Evolutionary conservation across 2,113 vertebrate genomes (phyloP).

Genomic region (Chelonoidis abingdonii): DNA sequence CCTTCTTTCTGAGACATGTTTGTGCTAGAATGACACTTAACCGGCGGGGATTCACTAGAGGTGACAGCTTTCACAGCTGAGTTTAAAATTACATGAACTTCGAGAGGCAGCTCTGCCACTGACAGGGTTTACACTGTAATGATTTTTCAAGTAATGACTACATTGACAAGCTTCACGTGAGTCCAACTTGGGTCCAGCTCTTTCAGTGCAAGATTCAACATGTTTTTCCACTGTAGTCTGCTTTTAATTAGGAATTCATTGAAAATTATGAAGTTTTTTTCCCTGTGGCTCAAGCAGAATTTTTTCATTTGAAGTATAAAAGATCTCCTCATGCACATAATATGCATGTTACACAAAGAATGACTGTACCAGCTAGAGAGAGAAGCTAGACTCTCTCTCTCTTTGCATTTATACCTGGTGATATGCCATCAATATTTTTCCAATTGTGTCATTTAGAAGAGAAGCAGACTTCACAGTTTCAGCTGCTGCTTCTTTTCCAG

Average conservation of each 20-base stretch:
- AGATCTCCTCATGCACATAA: not conserved
- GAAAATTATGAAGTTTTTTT: not conserved
- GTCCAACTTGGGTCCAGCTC: not conserved
- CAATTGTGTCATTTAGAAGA: not conserved
- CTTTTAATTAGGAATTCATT: not conserved
- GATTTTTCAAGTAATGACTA: fast-evolving
- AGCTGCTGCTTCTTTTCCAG: not conserved
- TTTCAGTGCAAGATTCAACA: not conserved
- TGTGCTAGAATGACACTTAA: not conserved
- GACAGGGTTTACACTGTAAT: not conserved
- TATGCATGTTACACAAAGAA: not conserved
- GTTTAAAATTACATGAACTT: not conserved
- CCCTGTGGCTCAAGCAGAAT: not conserved
- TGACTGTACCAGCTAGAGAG: not conserved
- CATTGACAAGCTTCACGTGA: not conserved
- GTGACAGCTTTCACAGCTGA: not conserved
- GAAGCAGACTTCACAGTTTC: not conserved
- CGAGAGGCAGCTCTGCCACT: not conserved
- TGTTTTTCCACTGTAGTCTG: not conserved
- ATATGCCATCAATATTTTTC: not conserved
- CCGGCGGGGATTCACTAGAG: not conserved
- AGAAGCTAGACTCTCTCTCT: not conserved
- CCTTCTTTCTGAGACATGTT: not conserved
- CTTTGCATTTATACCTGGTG: not conserved
- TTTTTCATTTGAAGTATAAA: not conserved